Evolutionary conservation across 2,113 vertebrate species (phyloP), one percentile per base, ranked within the genome.

Genomic region (Triplophysa siluroides): DNA sequence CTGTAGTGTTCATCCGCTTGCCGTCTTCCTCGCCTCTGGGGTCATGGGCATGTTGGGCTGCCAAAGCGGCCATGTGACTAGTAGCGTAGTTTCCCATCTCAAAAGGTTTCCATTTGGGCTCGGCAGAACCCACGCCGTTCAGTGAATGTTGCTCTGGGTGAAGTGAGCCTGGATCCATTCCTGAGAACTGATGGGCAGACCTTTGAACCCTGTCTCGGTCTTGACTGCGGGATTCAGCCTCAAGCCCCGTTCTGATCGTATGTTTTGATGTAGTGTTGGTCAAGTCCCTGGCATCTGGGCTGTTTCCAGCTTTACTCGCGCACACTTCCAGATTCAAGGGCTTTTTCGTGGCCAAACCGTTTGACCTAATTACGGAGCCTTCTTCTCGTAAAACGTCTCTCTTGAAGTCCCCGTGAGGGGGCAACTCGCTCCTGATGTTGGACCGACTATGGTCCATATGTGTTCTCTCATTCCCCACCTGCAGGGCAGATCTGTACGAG

Each of bases 101-200:
- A 1, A 98, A 96, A 62, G 94, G 93, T 43, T 95, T 98, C 95
- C 96, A 96, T 84, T 98, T 98, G 78, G 92, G 91, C 83, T 98
- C 96, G 0, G 82, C 26, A 1, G 82, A 69, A 0, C 92, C 88
- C 0, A 89, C 89, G 81, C 68, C 78, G n/a, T 92, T 94, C 26
- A 89, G 80, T 62, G 89, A 78, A 69, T 85, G 21, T 0, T 90
- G 83, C 13, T 93, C 90, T 11, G 89, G 85, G 23, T 93, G 92
- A 3, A 92, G 89, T 62, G 91, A 80, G 3, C 84, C 83, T 0
- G 92, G 87, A 74, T 95, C 95, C 85, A 93, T 84, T 72, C 91
- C 87, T 77, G 91, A 83, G 0, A 93, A 94, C 0, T 92, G 61
- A 70, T 94, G 92, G 85, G 91, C 91, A 67, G 91, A 82, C 60